phyloP scores from a whole-genome alignment of 2,113 vertebrate genomes.

The Heterotilapia buettikoferi region DNA sequence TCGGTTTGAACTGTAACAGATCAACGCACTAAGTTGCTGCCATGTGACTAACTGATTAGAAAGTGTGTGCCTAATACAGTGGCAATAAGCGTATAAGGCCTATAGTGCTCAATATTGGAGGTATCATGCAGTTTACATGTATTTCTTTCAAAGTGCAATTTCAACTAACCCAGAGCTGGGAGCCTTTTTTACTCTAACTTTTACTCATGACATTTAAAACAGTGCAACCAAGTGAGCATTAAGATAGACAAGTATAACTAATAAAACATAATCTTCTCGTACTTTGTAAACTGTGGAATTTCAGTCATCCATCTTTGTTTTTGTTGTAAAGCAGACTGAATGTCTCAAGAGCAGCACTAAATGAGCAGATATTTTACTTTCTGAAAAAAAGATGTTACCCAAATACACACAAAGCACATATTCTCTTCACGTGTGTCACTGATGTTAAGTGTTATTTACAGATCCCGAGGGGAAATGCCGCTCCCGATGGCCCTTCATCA shows the following conservation, averaged over 20 bases:
- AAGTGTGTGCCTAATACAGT: not conserved
- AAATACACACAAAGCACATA: not conserved
- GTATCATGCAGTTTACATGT: not conserved
- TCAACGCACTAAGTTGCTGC: not conserved
- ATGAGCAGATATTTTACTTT: not conserved
- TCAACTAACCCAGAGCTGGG: not conserved
- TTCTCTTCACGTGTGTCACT: not conserved
- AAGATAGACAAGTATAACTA: not conserved
- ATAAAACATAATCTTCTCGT: not conserved
- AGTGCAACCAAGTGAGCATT: not conserved
- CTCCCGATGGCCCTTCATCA: constrained; percentile 19
- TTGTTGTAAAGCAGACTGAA: not conserved
- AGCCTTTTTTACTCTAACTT: not conserved
- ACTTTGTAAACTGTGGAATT: not conserved
- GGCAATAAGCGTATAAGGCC: not conserved
- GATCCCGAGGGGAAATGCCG: constrained; percentile 43
- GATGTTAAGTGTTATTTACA: constrained; percentile 18
- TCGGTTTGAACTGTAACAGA: not conserved
- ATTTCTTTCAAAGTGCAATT: not conserved
- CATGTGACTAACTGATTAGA: not conserved
- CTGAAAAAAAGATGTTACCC: not conserved
- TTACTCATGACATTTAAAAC: not conserved
- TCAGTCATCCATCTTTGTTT: not conserved
- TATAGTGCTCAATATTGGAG: not conserved
- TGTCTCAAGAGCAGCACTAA: not conserved